Base-by-base conservation (phyloP, 2,797 vertebrate genomes). In the Parambassis ranga region DNA sequence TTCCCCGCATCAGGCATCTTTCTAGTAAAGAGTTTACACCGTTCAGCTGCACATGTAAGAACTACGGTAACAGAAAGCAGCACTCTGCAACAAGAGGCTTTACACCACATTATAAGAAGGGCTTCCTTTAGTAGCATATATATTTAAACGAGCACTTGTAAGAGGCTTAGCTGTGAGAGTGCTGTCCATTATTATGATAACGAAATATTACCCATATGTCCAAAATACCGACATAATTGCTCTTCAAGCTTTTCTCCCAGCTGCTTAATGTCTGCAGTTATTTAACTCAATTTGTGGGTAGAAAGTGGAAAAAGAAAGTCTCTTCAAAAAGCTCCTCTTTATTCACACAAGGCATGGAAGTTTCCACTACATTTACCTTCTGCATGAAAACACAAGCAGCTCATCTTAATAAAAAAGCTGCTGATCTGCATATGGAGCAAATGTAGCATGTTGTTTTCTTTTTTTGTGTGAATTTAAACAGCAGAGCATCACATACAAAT, bases 91-190 rank as follows among this genome's bases (percentile, higher is more conserved):
- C 61, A 68, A 76, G 69, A 60, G 65, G 81, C 76, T 87, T 86
- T 76, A 56, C 72, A 68, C 77, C 38, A 30, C 65, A 77, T 77
- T 79, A 74, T 18, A n/a, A 52, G 57, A 22, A 24, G 61, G 22
- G 6, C 58, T 64, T 66, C 30, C 55, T 68, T 46, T 16, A 14
- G 39, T 61, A 41, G 47, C 62, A 62, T 61, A 70, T 73, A 65
- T 43, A 77, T 81, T 85, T 72, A 85, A 81, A 84, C 70, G 60
- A 84, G 71, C 50, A 27, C 71, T 87, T 30, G 33, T 62, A 75
- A 77, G 78, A 74, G 69, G 85, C 72, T 82, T 85, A 80, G 72
- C 69, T 15, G 15, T 28, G 55, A 75, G 70, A 64, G 69, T 39
- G 31, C 65, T 55, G 56, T 28, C 78, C 49, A 28, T 76, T 74